A percentile compares a stretch with the other conserved stretches of the same genome.
phyloP scores from a whole-genome alignment of 2,113 vertebrate species.

The Pelecanoides urinatrix region DNA sequence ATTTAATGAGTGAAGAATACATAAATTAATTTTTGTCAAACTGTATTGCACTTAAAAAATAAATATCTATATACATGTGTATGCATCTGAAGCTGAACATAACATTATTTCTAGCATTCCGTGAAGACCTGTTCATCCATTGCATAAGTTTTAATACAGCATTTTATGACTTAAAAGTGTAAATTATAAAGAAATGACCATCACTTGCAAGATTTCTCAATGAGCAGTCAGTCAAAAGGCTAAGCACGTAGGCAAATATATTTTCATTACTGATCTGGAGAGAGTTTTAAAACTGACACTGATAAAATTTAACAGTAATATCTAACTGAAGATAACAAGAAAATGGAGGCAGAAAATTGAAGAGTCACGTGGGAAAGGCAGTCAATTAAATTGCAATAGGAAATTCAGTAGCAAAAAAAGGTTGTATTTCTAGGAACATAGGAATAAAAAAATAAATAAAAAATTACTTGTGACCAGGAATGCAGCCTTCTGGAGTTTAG shows the following conservation, averaged over 20 bases:
- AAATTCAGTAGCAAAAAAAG: neutral
- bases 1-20: neutral
- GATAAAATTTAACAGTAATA: neutral
- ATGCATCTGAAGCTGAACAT: neutral
- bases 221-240: neutral
- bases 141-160: neutral
- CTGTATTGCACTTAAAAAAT: neutral
- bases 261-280: neutral
- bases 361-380: neutral
- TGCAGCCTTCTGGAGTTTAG: neutral
- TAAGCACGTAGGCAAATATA: neutral
- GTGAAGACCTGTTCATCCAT: neutral
- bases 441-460: neutral
- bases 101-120: neutral
- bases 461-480: neutral
- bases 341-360: neutral
- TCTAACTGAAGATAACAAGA: neutral
- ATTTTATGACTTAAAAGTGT: neutral
- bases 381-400: neutral
- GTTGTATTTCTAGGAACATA: neutral
- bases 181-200: neutral
- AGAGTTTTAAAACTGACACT: neutral
- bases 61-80: fast-evolving
- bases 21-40: neutral
- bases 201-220: neutral